Evolutionary conservation across 2,888 invertebrate genomes (phyloP), one percentile per base, ranked within the genome.

Genomic region (Pammene aurita): DNA sequence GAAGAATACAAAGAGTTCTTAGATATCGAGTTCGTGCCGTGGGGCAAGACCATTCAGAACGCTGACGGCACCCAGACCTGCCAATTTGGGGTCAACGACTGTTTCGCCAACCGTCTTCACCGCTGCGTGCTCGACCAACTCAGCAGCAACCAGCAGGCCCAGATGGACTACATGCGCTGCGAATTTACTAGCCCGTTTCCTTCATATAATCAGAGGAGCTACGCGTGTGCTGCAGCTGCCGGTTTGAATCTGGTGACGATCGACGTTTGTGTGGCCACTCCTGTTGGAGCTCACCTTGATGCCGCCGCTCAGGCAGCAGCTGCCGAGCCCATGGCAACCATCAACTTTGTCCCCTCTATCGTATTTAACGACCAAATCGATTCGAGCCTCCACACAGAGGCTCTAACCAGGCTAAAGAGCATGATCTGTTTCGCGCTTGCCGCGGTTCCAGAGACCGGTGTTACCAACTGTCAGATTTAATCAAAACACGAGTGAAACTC

Each of bases 91-190:
- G 67, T 7, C 0, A 75, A 75, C 44, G 92, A 92, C 70, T 93
- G 93, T 74, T 89, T 84, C 82, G 90, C 91, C 0, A 93, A 93
- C 63, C 83, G 88, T 9, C 72, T 88, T 0, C 89, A 93, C 11
- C 82, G 92, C 72, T 93, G 93, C 71, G 87, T 78, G 0, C 72
- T 93, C 2, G 75, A 85, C 70, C 70, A 82, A 71, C 74, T 92
- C 18, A 76, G 76, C 18, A 82, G 72, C 5, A 78, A 89, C 64
- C 85, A 86, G 65, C 83, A 80, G 0, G 84, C 84, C 13, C 86
- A 86, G 72, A 66, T 92, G 26, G 72, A 82, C 2, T 93, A 89
- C 72, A 89, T 93, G 86, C 70, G 52, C 11, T 93, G 93, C 69
- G 93, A 93, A 72, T 90, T 87, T 60, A 66, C 80, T 0, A 52